Base-by-base conservation (phyloP, 2,797 vertebrate species). In the Rhinoraja longicauda region DNA sequence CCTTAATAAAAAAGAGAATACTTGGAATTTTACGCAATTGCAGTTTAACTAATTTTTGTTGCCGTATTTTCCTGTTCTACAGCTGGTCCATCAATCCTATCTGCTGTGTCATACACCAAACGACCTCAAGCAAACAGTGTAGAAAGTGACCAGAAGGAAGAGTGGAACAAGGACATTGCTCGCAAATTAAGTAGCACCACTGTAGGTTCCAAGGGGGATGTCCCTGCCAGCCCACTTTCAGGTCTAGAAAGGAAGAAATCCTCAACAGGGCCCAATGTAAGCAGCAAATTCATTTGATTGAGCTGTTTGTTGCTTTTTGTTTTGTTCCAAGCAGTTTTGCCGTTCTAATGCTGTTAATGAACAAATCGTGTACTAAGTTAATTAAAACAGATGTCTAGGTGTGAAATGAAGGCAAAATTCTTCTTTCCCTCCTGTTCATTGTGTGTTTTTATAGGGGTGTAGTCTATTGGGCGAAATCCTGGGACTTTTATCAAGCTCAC, bases 231-330 rank as follows among this genome's bases (percentile, higher is more conserved):
- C 81, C 98, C 98, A 0, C 96, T 98, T 24, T 97, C 97, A 10
- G 97, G 97, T 75, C 97, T 98, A 9, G 98, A 99, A 94, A 98
- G 98, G 94, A 99, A 98, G 95, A 99, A 99, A 93, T 96, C 97
- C 21, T 95, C 97, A 39, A 95, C 97, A 72, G 95, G 96, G 94
- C 96, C 98, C 1, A 98, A 97, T 95, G 98, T 99, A 95, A 98
- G 98, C 95, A 76, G 39, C 17, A 86, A 59, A 10, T 90, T 72
- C 1, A 72, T 88, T 72, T 57, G 70, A 70, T 39, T 29, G 57
- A 77, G 81, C 90, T 67, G 88, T 21, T 12, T 90, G 45, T 75
- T 75, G 29, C 32, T 64, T 88, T 19, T 64, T 29, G 29, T 6
- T 9, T 0, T 9, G 59, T 88, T 64, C 59, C n/a, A n/a, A 29